A percentile compares a stretch with the other conserved stretches of the same genome.
phyloP scores from a whole-genome alignment of 2,113 vertebrate genomes.

The Notothenia rossii region DNA sequence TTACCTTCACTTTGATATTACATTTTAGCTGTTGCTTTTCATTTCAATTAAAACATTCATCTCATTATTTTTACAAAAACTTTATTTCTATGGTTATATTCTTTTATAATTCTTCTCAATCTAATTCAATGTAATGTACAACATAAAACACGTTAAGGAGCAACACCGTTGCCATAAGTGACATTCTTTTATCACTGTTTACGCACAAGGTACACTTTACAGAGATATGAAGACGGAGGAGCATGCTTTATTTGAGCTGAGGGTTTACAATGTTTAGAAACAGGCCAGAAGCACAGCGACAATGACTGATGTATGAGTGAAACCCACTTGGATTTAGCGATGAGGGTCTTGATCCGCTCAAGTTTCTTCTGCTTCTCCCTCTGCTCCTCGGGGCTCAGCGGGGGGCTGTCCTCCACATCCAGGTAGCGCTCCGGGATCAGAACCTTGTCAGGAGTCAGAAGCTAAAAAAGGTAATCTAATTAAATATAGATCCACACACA shows the following conservation, averaged over 20 bases:
- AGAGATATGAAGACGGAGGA: background rate
- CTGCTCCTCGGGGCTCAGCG: constrained; percentile 93
- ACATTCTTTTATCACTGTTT: too few relatives aligned
- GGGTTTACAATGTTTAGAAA: background rate
- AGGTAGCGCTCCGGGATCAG: constrained; percentile 92
- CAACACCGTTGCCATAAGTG: background rate
- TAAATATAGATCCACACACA: background rate
- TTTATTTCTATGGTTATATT: too few relatives aligned
- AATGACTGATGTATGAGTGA: background rate
- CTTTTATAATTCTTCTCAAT: too few relatives aligned
- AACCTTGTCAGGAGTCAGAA: constrained; percentile 90
- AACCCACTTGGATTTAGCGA: constrained; percentile 96
- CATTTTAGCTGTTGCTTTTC: too few relatives aligned
- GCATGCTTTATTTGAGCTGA: background rate
- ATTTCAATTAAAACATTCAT: too few relatives aligned
- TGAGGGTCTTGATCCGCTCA: constrained; percentile 95
- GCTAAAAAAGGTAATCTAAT: constrained; percentile 72
- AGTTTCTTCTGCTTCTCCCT: constrained; percentile 97
- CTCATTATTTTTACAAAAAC: too few relatives aligned
- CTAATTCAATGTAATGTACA: background rate
- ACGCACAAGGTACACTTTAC: background rate
- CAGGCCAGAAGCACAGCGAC: background rate
- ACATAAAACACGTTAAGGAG: too few relatives aligned
- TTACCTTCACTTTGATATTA: too few relatives aligned
- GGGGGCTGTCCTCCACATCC: constrained; percentile 86